Base-by-base conservation (phyloP, 2,888 invertebrate species). In the Thereva nobilitata region DNA sequence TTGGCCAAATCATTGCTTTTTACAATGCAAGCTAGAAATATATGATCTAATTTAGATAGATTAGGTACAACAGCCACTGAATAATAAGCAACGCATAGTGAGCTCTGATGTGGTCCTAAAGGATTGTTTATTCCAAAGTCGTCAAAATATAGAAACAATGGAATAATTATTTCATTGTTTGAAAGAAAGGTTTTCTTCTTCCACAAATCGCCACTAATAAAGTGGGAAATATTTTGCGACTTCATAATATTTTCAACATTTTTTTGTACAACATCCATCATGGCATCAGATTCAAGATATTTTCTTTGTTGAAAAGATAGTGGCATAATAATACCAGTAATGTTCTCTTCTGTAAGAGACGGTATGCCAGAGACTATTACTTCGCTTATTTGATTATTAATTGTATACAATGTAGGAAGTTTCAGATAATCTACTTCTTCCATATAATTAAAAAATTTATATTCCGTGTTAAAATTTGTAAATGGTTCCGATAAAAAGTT, bases 121-220 rank as follows among this genome's bases (percentile, higher is more conserved):
- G 69, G 55, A 61, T 69, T 69, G 44, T 69, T 69, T 5, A 69
- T 54, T 9, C 64, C 64, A 47, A 65, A 69, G 42, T 69, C 70
- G 49, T 66, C 66, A 53, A 45, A 57, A 53, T 66, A 66, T 4
- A 66, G 8, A 12, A 53, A 12, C 38, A 53, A 56, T 9, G 66
- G 59, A 53, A 66, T 38, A 55, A 65, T 38, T 10, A 44, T 44
- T 38, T 45, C 6, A 6, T 9, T 35, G 12, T 23, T 52, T 10
- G 23, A 50, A 23, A 34, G 10, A 10, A 50, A 23, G 10, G 23
- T 12, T 23, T 12, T 49, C 34, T 23, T 7, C 7, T 49, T 10
- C 49, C 49, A 49, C 8, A 49, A n/a, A 23, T 49, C 49, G 34
- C 23, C 10, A 23, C 34, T 49, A 6, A 49, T 49, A 49, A 49